These are phyloP conservation scores for Elephas maximus DNA, from an alignment of 2,113 vertebrate species.

Conservation along the genomic window DNA sequence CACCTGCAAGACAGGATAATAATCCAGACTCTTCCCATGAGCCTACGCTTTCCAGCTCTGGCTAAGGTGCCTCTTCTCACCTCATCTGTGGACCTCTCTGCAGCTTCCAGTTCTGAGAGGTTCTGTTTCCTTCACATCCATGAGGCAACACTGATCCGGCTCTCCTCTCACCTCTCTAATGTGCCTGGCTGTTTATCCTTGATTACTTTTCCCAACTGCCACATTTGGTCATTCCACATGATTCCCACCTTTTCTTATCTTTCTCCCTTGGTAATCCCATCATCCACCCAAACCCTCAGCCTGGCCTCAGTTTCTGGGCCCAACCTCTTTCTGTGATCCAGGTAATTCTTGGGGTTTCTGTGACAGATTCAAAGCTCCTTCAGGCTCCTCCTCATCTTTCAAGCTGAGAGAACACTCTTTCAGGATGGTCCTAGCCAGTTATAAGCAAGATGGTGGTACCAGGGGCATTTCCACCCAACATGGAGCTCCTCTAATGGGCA, in stretches of 20 bases:
- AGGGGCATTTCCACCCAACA: neutral
- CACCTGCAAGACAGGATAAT: slow-evolving; percentile 59
- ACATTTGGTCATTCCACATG: neutral
- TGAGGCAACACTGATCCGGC: neutral
- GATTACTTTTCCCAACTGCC: neutral
- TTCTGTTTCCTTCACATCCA: neutral
- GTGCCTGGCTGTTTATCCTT: neutral
- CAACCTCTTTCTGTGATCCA: neutral
- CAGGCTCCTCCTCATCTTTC: neutral
- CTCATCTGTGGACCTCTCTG: neutral
- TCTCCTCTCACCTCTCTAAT: neutral
- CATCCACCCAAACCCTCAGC: neutral
- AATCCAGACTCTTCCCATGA: neutral
- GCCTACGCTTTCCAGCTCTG: neutral
- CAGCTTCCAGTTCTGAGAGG: slow-evolving; percentile 29
- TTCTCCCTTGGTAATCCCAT: neutral
- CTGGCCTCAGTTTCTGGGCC: neutral
- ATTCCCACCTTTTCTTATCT: neutral
- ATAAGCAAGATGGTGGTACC: neutral
- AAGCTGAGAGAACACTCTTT: neutral
- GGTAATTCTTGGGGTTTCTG: neutral
- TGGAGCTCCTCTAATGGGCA: neutral
- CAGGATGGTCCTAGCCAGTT: neutral
- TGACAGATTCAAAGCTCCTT: too few relatives aligned
- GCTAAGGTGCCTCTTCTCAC: neutral